Conservation (phyloP, 2,888 invertebrate genomes). For the Xylocampa areola region DNA sequence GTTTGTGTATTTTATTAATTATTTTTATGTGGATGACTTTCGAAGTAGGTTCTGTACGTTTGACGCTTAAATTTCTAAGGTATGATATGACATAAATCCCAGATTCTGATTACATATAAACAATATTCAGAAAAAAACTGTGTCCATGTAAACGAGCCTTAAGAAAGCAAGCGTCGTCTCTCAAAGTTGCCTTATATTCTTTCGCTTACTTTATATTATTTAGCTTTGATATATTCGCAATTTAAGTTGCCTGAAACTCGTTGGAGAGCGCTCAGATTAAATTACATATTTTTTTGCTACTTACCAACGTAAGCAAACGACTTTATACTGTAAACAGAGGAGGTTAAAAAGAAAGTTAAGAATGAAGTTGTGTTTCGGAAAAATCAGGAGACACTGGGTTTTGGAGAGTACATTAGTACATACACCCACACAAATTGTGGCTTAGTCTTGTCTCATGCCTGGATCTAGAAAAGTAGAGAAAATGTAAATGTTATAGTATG, state of each 20-base stretch:
- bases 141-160: constrained; percentile 56
- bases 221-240: constrained; percentile 88
- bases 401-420: not conserved
- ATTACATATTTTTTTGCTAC: constrained; percentile 80
- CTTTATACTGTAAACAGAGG: constrained; percentile 75
- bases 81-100: no score
- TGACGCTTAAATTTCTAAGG: no score
- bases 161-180: constrained; percentile 66
- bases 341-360: constrained; percentile 45
- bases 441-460: constrained; percentile 2
- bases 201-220: constrained; percentile 85
- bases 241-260: constrained; percentile 87
- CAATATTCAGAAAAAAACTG: not conserved
- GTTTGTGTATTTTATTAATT: no score
- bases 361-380: constrained; percentile 41
- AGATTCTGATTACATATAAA: no score
- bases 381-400: constrained; percentile 23
- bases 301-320: constrained; percentile 72
- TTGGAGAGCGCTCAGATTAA: constrained; percentile 81
- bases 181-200: constrained; percentile 83
- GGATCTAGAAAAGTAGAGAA: not conserved
- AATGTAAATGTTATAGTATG: not conserved
- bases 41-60: no score
- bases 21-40: no score
- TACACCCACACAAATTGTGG: not conserved